Evolutionary conservation across 2,797 vertebrate genomes (phyloP).

Genomic region (Rhynchotus rufescens): DNA sequence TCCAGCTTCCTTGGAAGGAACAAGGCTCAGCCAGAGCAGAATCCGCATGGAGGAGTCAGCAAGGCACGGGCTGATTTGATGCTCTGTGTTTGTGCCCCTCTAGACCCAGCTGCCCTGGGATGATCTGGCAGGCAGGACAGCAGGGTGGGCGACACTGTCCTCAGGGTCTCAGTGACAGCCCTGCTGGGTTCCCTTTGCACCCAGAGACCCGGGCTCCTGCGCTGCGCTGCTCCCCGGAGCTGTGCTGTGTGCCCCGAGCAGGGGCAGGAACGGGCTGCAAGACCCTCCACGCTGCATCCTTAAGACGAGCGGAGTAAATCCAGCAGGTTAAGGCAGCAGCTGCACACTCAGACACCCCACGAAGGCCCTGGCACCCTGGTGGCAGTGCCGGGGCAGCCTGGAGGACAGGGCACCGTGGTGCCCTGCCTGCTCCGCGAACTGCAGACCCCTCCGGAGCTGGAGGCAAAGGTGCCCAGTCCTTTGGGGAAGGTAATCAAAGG

Average conservation of each 20-base stretch:
- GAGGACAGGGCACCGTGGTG: background rate
- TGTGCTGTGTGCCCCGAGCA: accelerated
- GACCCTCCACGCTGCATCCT: background rate
- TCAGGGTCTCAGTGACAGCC: background rate
- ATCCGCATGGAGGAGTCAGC: background rate
- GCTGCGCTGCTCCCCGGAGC: background rate
- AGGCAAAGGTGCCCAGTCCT: background rate
- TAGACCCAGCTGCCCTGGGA: background rate
- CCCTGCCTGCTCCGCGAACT: background rate
- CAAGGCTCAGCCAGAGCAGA: background rate
- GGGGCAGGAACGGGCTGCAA: background rate
- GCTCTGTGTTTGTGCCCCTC: background rate
- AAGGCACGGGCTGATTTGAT: accelerated
- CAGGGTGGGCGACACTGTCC: no score
- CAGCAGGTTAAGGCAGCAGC: background rate
- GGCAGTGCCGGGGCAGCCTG: no score
- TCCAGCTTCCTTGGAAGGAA: background rate
- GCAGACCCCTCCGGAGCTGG: background rate
- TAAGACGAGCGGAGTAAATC: background rate
- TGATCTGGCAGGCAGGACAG: background rate
- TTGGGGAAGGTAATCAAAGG: background rate
- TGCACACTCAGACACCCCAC: background rate
- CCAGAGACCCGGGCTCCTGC: background rate
- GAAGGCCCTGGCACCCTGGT: background rate
- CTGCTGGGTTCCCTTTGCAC: background rate